Conservation (phyloP, 2,113 vertebrate genomes). For the Istiophorus platypterus region DNA sequence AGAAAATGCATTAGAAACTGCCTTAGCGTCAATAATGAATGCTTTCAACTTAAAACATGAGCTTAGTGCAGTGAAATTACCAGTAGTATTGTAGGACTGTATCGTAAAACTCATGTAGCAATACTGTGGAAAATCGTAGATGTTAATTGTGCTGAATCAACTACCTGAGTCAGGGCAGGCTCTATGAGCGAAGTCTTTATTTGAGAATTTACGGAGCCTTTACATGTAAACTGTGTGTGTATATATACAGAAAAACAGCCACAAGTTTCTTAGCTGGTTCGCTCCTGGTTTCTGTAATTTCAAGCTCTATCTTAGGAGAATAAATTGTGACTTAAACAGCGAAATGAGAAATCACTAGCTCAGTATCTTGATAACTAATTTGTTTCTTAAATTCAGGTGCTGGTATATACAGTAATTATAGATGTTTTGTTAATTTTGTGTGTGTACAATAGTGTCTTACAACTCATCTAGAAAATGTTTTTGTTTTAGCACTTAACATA, state of each 20-base stretch:
- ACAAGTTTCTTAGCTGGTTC: too few species aligned
- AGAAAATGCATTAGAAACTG: background rate
- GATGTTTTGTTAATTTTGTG: background rate
- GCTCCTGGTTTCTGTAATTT: background rate
- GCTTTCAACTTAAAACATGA: background rate
- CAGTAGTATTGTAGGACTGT: background rate
- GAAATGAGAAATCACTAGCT: background rate
- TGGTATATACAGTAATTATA: constrained; percentile 1
- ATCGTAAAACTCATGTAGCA: background rate
- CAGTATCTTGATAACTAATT: background rate
- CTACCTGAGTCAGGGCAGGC: too few species aligned
- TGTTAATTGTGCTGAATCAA: background rate
- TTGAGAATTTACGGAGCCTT: background rate
- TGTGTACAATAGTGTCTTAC: constrained; percentile 10
- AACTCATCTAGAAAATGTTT: background rate
- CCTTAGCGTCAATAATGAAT: background rate
- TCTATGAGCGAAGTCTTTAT: background rate
- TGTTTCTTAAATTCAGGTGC: background rate
- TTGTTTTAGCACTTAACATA: background rate
- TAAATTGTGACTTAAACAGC: constrained; percentile 2
- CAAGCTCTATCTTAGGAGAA: background rate
- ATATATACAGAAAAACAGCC: too few species aligned
- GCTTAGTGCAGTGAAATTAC: background rate
- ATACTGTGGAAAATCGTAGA: background rate
- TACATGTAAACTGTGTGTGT: background rate